Percentiles rank a stretch among this genome's conserved stretches.
These are phyloP conservation scores for Mimachlamys varia DNA, from an alignment of 2,888 invertebrate genomes.

Conservation along the genomic window DNA sequence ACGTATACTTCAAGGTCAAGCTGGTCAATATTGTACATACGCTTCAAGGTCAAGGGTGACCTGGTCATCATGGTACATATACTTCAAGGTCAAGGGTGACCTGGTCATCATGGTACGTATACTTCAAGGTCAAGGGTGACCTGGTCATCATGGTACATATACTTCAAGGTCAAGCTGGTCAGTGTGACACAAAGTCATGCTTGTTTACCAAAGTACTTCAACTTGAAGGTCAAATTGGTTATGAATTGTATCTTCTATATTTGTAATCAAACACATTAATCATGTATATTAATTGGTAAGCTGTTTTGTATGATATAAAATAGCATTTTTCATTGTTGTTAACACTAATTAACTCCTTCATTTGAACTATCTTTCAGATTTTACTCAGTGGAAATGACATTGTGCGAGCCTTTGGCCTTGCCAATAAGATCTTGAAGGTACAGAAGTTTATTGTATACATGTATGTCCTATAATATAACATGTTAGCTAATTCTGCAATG, in stretches of 20 bases:
- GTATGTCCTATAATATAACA: no score
- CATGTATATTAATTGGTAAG: no score
- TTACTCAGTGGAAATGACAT: constrained; percentile 77
- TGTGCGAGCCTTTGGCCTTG: constrained; percentile 76
- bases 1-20: background rate
- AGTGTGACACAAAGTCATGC: background rate
- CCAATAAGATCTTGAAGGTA: constrained; percentile 79
- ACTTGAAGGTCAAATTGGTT: background rate
- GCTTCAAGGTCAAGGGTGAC: background rate
- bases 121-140: background rate
- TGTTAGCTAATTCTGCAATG: no score
- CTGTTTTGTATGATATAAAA: no score
- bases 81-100: background rate
- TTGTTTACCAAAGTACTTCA: background rate
- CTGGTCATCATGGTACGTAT: constrained; percentile 28
- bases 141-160: background rate
- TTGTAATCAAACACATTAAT: no score
- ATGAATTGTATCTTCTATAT: no score
- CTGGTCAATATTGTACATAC: background rate
- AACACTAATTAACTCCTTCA: background rate
- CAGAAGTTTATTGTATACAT: background rate
- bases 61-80: background rate
- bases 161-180: background rate
- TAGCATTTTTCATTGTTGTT: no score
- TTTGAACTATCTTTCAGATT: constrained; percentile 67